Base-by-base conservation (phyloP, 2,888 invertebrate species). In the Meta bourneti region DNA sequence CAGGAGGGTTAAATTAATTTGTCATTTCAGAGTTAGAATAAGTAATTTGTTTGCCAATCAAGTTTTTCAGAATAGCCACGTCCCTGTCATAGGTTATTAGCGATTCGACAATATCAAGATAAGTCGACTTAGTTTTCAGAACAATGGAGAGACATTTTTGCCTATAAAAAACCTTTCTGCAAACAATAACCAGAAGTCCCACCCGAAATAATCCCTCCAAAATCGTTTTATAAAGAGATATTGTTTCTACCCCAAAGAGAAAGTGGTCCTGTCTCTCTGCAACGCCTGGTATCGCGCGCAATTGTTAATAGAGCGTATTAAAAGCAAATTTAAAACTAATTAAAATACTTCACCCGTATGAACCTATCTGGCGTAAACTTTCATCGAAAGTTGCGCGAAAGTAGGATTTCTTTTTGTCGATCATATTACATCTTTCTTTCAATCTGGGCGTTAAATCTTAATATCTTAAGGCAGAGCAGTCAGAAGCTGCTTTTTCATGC, bases 261-360 rank as follows among this genome's bases (percentile, higher is more conserved):
- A 61, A 34, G 34, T 11, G 61, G 8, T 61, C 61, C 9, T 5
- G 8, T 61, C 7, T 61, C 61, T 11, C 61, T 61, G 61, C 11
- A 34, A 34, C 34, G 34, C 34, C 34, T 34, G 34, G 34, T 16
- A 61, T 4, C 61, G 6, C 61, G 5, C 11, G 61, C 11, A 16
- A 51, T 75, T 34, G 74, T 84, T 84, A 84, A 84, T 84, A 75
- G n/a, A 54, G 48, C 84, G n/a, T 75, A 61, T 80, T 72, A 74
- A 87, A 87, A 72, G 80, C 78, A 70, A 88, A 81, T 75, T 88
- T 19, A 75, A 88, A 88, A 74, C 80, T 88, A 88, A 88, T 88
- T 88, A 88, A 88, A 88, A 88, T 75, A 81, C 49, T 74, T 81
- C 72, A 88, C 4, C 81, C 81, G 75, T 81, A 20, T 72, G 69